Base-by-base conservation (phyloP, 2,888 invertebrate genomes). In the Himalopsyche tibetana region DNA sequence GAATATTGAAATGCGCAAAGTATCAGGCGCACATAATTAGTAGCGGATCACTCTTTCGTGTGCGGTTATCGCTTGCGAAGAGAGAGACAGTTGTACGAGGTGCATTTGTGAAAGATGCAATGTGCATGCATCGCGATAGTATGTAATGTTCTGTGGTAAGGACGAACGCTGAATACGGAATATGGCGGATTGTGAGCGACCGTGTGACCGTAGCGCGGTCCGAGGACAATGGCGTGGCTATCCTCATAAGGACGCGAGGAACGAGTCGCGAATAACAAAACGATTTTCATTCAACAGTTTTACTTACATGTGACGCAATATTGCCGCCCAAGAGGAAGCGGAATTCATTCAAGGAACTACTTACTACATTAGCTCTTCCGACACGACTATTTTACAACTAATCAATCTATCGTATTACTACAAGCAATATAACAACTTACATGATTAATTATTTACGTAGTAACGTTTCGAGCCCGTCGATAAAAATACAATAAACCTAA, bases 211-310 rank as follows among this genome's bases (percentile, higher is more conserved):
- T 79, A 83, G 55, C 84, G 80, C 56, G 74, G 69, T 74, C 85
- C 80, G 56, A 85, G 80, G 45, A 85, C 87, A 85, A 83, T 80
- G 85, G 85, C 87, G 82, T 80, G 87, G 85, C 84, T 51, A 87
- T 87, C 88, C 88, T 88, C 81, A 88, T 85, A 88, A 88, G 88
- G 87, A 87, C 87, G 85, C 83, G 80, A 82, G 40, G 82, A 80
- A 82, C 88, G 85, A 87, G 88, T 87, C 85, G 84, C 81, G 88
- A 88, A 88, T 88, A 87, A 85, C 88, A 87, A 88, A 86, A 86
- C 86, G 86, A 74, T 36, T 74, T 74, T 74, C 74, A 74, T 74
- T 74, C 74, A 74, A 74, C 74, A 74, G 19, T 74, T 74, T 36
- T 74, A 36, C 74, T 74, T 36, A 36, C 74, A 36, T 74, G 74